Conservation (phyloP, 1,140 invertebrate genomes). For the Eueides isabella region DNA sequence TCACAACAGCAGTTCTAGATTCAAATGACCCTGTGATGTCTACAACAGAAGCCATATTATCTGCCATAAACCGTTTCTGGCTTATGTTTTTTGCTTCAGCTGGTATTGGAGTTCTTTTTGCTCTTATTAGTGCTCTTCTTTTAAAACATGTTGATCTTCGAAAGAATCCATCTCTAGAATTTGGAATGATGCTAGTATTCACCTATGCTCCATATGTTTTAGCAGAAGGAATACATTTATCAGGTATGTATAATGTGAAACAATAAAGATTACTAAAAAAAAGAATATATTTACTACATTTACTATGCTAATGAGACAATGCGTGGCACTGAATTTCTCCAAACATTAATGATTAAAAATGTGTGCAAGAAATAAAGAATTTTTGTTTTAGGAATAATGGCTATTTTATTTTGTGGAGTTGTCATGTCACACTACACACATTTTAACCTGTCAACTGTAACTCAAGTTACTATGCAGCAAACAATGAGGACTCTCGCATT, state of each 20-base stretch:
- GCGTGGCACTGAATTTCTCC: too few relatives aligned
- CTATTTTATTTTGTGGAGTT: constrained; percentile 99
- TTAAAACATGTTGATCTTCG: constrained; percentile 98
- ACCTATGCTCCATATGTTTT: constrained; percentile 99
- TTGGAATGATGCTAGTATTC: constrained; percentile 99
- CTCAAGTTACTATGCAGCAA: constrained; percentile 99
- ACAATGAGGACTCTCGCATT: constrained; percentile 98
- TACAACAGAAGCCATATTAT: constrained; percentile 92
- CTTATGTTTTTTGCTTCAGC: constrained; percentile 99
- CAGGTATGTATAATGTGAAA: constrained; percentile 83
- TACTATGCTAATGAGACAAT: too few relatives aligned
- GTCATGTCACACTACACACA: constrained; percentile 99
- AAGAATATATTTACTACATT: neutral
- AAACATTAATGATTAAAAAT: too few relatives aligned
- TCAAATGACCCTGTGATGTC: constrained; percentile 88
- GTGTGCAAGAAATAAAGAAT: neutral
- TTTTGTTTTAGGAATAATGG: constrained; percentile 94
- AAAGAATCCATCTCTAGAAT: constrained; percentile 98
- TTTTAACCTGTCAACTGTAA: constrained; percentile 98
- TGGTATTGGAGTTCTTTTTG: constrained; percentile 97
- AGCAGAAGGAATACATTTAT: constrained; percentile 97
- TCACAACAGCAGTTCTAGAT: constrained; percentile 94
- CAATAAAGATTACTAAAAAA: neutral
- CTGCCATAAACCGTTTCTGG: constrained; percentile 95
- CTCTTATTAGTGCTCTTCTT: constrained; percentile 95